Percentiles rank a stretch among this genome's conserved stretches.
Conservation (phyloP, 2,113 vertebrate genomes). For the Periophthalmodon schlosseri region DNA sequence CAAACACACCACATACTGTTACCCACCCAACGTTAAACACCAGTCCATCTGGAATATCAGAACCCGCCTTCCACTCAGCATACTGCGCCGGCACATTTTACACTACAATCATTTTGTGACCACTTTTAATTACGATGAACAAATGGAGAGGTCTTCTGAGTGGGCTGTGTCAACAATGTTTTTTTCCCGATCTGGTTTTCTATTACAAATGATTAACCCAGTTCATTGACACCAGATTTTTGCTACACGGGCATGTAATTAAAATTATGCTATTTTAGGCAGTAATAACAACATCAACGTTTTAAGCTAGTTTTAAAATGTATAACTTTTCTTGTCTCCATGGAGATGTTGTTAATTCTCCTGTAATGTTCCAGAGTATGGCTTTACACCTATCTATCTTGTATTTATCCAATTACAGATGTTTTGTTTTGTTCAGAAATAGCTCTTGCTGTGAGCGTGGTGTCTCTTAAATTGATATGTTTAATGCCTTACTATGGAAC, state of each 20-base stretch:
- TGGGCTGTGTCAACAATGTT: constrained; percentile 15
- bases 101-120: not conserved
- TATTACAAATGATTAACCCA: not conserved
- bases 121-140: not conserved
- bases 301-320: not conserved
- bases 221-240: not conserved
- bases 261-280: not conserved
- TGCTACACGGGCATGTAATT: not conserved
- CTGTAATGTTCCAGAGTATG: too few relatives aligned
- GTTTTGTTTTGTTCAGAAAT: too few relatives aligned
- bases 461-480: too few relatives aligned
- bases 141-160: not conserved
- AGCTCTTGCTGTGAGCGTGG: too few relatives aligned
- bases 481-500: too few relatives aligned
- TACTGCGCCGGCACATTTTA: not conserved
- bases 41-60: constrained; percentile 5
- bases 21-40: not conserved
- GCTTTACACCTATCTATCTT: too few relatives aligned
- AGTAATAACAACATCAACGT: not conserved
- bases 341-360: too few relatives aligned
- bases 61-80: constrained; percentile 4
- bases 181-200: constrained; percentile 6
- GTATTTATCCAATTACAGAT: too few relatives aligned
- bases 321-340: too few relatives aligned
- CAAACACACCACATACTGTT: not conserved